Evolutionary conservation across 2,113 vertebrate species (phyloP), one percentile per base, ranked within the genome.

Genomic region (Poecile atricapillus): DNA sequence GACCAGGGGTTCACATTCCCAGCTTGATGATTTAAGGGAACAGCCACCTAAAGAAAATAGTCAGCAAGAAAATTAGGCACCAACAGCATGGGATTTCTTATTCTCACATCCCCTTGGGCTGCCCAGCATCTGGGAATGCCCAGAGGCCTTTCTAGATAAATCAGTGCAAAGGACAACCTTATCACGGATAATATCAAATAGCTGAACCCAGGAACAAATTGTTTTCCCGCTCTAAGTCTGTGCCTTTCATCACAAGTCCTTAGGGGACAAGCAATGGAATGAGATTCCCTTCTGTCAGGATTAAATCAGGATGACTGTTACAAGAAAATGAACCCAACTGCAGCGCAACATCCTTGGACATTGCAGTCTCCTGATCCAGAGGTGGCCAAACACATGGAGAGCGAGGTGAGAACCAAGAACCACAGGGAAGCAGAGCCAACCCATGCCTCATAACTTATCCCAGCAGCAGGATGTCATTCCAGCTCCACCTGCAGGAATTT

Each of bases 401-500:
- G 71, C 47, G 31, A 63, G 58, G 5, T 1, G 5, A 77, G 64
- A 27, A 24, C 14, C 22, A 4, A 35, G 39, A 79, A 18, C 35
- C 83, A 24, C 9, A 0, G 58, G 30, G 52, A 85, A 64, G 49
- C 81, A 82, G 83, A 56, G 58, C n/a, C 83, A 91, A 20, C 6
- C 4, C 1, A 1, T 4, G 35, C 14, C 64, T 89, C 23, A 1
- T 24, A 23, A 43, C 47, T 93, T 59, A 31, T 21, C n/a, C 60
- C 69, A 84, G 78, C 65, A 87, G 95, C 73, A 82, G 74, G 84
- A 91, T 0, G 81, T 87, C 87, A 35, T 93, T 94, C 65, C 95
- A 96, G 95, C 95, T 95, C 95, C 96, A 96, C 87, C 93, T 97
- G 95, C 95, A 97, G 93, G 96, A 87, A 87, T 84, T 93, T 79